Percentiles rank a stretch among this genome's conserved stretches.
Evolutionary conservation across 2,113 vertebrate genomes (phyloP).

Genomic region (Solea solea): DNA sequence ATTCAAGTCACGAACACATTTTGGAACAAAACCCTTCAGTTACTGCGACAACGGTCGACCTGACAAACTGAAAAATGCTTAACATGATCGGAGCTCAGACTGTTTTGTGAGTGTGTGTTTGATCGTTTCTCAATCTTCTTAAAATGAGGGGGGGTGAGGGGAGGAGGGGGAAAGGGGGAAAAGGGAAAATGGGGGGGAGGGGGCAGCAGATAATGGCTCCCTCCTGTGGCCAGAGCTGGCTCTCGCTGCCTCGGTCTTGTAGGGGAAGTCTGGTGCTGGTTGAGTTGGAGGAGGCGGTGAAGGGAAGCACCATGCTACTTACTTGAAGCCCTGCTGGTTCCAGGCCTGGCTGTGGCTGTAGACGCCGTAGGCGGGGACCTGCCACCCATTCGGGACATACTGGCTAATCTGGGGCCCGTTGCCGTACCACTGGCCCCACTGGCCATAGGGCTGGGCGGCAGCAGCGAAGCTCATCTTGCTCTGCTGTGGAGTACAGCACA

Average conservation of each 20-base stretch:
- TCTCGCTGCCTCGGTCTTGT: constrained; percentile 55
- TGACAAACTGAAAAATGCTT: constrained; percentile 23
- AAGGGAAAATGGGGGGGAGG: constrained; percentile 11
- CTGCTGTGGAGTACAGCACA: constrained; percentile 73
- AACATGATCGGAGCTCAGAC: constrained; percentile 48
- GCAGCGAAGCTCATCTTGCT: constrained; percentile 91
- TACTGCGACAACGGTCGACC: background rate
- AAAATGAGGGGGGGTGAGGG: constrained; percentile 30
- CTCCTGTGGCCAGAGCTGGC: constrained; percentile 59
- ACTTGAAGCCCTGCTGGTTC: constrained; percentile 97
- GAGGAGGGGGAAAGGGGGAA: constrained; percentile 12
- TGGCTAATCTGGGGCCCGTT: constrained; percentile 94
- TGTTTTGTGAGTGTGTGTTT: constrained; percentile 19
- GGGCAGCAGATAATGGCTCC: constrained; percentile 37
- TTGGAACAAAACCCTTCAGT: constrained; percentile 13
- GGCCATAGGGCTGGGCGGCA: constrained; percentile 90
- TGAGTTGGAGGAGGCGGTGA: constrained; percentile 64
- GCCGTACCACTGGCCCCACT: constrained; percentile 98
- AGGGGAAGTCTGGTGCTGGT: constrained; percentile 50
- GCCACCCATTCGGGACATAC: constrained; percentile 97
- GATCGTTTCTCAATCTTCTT: constrained; percentile 50
- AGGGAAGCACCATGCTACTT: constrained; percentile 76
- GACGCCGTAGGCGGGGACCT: constrained; percentile 92
- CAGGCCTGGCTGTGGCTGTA: constrained; percentile 95
- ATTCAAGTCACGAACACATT: constrained; percentile 36